A percentile compares a stretch with the other conserved stretches of the same genome.
Evolutionary conservation across 1,140 invertebrate species (phyloP).

Genomic region (Pinna nobilis): DNA sequence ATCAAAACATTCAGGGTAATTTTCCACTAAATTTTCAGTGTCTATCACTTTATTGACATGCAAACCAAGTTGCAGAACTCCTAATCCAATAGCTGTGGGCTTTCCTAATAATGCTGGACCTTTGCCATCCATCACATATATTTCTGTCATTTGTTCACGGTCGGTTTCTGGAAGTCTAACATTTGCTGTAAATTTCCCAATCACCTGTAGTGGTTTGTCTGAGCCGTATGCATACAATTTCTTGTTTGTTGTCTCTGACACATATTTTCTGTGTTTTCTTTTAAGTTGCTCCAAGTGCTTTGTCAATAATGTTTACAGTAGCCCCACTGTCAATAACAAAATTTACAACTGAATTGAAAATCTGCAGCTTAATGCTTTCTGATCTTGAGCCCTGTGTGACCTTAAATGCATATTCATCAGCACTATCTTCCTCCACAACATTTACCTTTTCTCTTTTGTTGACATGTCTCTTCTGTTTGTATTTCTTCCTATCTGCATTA

Average conservation of each 20-base stretch:
- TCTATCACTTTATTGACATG: neutral
- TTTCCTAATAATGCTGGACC: conserved; percentile 1
- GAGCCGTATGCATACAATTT: neutral
- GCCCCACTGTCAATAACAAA: conserved; percentile 43
- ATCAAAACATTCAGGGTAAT: conserved; percentile 31
- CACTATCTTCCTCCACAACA: neutral
- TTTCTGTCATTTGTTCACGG: too few relatives aligned
- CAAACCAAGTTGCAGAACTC: neutral
- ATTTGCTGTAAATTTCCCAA: too few relatives aligned
- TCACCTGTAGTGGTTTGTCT: neutral
- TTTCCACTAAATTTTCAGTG: conserved; percentile 35
- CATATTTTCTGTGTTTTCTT: neutral
- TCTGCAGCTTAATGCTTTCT: conserved; percentile 2
- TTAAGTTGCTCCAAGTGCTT: conserved; percentile 30
- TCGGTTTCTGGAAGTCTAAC: too few relatives aligned
- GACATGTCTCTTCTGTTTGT: neutral
- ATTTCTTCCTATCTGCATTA: conserved; percentile 11
- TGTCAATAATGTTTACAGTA: conserved; percentile 30
- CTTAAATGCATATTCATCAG: conserved; percentile 6
- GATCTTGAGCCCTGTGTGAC: neutral
- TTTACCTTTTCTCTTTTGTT: neutral
- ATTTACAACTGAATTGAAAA: conserved; percentile 12
- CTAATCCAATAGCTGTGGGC: neutral
- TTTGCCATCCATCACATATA: neutral
- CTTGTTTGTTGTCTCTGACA: neutral